A percentile compares a stretch with the other conserved stretches of the same genome.
Conservation (phyloP, 2,888 invertebrate genomes). For the Brachypalpus laphriformis region DNA sequence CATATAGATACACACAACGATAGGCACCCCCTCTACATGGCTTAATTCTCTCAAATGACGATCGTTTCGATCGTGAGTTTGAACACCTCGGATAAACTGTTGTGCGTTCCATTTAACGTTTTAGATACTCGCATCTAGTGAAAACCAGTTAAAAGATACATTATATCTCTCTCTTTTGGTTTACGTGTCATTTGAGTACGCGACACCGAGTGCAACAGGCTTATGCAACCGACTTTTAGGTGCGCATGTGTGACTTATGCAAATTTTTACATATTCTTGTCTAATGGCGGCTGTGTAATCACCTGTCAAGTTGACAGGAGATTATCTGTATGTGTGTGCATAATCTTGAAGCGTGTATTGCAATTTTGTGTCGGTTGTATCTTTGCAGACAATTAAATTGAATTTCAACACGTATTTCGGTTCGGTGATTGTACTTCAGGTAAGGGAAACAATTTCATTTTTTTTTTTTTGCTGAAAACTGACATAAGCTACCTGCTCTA, state of each 20-base stretch:
- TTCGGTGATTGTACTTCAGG: background rate
- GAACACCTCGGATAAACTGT: slow-evolving; percentile 30
- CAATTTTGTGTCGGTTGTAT: background rate
- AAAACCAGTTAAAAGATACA: slow-evolving; percentile 35
- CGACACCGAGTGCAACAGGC: background rate
- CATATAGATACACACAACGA: background rate
- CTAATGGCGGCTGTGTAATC: slow-evolving; percentile 29
- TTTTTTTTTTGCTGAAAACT: background rate
- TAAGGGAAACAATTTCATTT: background rate
- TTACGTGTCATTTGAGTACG: background rate
- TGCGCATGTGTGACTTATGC: slow-evolving; percentile 45
- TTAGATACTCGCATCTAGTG: slow-evolving; percentile 22
- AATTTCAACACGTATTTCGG: slow-evolving; percentile 23
- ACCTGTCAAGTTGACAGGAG: slow-evolving; percentile 48
- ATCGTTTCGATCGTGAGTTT: background rate
- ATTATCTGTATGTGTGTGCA: background rate
- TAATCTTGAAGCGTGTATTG: background rate
- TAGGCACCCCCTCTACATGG: background rate
- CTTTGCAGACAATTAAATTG: slow-evolving; percentile 25
- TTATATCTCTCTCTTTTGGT: background rate
- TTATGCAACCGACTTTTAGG: background rate
- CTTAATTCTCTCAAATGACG: background rate
- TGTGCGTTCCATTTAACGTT: slow-evolving; percentile 49
- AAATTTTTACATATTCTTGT: slow-evolving; percentile 11
- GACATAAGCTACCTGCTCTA: slow-evolving; percentile 9